Conservation (phyloP, 1,140 invertebrate species). For the Drosophila funebris region DNA sequence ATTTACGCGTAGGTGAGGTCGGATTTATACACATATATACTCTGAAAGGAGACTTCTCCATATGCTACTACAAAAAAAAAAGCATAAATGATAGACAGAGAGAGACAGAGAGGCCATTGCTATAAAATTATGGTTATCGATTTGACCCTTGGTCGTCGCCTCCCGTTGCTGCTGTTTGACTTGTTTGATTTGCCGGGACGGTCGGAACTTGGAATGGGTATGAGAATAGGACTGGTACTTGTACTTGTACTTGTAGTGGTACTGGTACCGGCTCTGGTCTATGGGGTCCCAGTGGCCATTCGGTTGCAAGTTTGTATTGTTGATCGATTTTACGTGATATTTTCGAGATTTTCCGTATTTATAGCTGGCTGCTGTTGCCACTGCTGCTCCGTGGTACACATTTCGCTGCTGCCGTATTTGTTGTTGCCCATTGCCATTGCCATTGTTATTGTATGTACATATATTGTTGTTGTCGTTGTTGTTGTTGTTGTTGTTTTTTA, state of each 20-base stretch:
- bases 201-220: background rate
- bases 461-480: slow-evolving; percentile 30
- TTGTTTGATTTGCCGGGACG: slow-evolving; percentile 68
- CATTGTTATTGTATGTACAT: slow-evolving; percentile 27
- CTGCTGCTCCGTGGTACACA: slow-evolving; percentile 56
- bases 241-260: background rate
- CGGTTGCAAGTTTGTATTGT: slow-evolving; percentile 83
- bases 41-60: background rate
- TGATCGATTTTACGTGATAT: slow-evolving; percentile 84
- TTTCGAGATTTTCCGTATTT: slow-evolving; percentile 84
- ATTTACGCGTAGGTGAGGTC: slow-evolving; percentile 74
- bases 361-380: slow-evolving; percentile 61
- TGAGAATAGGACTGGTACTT: slow-evolving; percentile 13
- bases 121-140: slow-evolving; percentile 79
- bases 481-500: slow-evolving; percentile 60
- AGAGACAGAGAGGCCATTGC: slow-evolving; percentile 21
- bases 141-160: slow-evolving; percentile 63
- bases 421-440: slow-evolving; percentile 45
- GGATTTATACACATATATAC: background rate
- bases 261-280: slow-evolving; percentile 13
- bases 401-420: slow-evolving; percentile 65
- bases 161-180: slow-evolving; percentile 46
- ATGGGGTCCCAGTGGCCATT: slow-evolving; percentile 64
- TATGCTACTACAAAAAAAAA: background rate
- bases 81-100: background rate